phyloP scores from a whole-genome alignment of 2,888 invertebrate genomes.

The Drosophila paranaensis region DNA sequence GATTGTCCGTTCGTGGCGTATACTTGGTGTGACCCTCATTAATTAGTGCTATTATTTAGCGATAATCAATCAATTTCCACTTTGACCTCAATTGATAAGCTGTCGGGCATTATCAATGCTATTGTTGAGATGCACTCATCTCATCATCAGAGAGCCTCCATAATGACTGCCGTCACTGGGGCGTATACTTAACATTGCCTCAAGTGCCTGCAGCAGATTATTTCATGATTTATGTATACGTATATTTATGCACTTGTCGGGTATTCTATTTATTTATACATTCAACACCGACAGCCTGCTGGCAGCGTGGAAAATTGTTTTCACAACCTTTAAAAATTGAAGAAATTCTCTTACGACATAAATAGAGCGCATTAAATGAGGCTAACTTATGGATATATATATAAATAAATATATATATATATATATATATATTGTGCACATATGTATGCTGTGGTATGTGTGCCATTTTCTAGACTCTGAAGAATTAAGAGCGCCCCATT shows the following conservation, averaged over 20 bases:
- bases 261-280: conserved; percentile 65
- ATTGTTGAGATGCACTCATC: conserved; percentile 33
- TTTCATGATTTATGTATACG: conserved; percentile 69
- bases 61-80: conserved; percentile 43
- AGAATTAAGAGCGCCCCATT: conserved; percentile 15
- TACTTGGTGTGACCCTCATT: conserved; percentile 6
- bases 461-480: conserved; percentile 17
- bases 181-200: conserved; percentile 56
- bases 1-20: background rate
- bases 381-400: conserved; percentile 22
- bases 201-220: conserved; percentile 39
- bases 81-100: conserved; percentile 50
- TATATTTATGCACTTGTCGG: conserved; percentile 65
- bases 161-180: conserved; percentile 29
- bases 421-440: background rate
- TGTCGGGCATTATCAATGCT: conserved; percentile 27
- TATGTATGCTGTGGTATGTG: conserved; percentile 1
- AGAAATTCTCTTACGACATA: conserved; percentile 31
- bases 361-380: conserved; percentile 39
- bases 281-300: conserved; percentile 39
- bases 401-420: background rate
- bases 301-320: conserved; percentile 44
- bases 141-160: conserved; percentile 36
- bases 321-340: conserved; percentile 56
- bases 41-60: conserved; percentile 2